Conservation (phyloP, 2,113 vertebrate species). For the Malurus elegans region DNA sequence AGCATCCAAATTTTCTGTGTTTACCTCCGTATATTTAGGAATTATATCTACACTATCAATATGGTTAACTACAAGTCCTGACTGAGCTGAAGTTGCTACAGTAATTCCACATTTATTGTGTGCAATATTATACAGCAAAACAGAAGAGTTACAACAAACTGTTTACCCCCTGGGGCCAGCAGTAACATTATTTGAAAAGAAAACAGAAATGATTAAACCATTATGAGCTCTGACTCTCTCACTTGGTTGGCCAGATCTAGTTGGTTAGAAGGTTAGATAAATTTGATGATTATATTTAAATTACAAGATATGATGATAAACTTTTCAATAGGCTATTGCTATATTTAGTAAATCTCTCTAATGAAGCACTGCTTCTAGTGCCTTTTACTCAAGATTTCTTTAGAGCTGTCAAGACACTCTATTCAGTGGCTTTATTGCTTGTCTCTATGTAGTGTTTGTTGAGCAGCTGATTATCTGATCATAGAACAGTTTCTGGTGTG, state of each 20-base stretch:
- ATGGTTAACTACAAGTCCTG: background rate
- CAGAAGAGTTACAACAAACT: background rate
- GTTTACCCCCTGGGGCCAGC: background rate
- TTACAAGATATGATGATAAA: background rate
- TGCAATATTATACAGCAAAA: background rate
- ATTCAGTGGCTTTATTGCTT: constrained; percentile 14
- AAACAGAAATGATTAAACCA: background rate
- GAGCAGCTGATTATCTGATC: constrained; percentile 35
- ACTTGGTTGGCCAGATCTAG: background rate
- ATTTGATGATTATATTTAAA: background rate
- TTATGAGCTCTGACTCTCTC: background rate
- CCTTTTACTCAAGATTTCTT: constrained; percentile 28
- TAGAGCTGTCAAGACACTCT: background rate
- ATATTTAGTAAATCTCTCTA: background rate
- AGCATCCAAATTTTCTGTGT: background rate
- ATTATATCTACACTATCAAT: background rate
- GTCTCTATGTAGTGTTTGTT: background rate
- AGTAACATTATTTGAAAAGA: background rate
- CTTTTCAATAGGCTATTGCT: background rate
- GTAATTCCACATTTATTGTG: background rate
- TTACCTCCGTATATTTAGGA: background rate
- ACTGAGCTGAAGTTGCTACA: background rate
- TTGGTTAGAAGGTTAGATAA: background rate
- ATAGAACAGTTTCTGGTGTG: background rate
- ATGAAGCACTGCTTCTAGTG: background rate